These are phyloP conservation scores for Cepaea nemoralis DNA, from an alignment of 1,140 invertebrate species.

Conservation along the genomic window DNA sequence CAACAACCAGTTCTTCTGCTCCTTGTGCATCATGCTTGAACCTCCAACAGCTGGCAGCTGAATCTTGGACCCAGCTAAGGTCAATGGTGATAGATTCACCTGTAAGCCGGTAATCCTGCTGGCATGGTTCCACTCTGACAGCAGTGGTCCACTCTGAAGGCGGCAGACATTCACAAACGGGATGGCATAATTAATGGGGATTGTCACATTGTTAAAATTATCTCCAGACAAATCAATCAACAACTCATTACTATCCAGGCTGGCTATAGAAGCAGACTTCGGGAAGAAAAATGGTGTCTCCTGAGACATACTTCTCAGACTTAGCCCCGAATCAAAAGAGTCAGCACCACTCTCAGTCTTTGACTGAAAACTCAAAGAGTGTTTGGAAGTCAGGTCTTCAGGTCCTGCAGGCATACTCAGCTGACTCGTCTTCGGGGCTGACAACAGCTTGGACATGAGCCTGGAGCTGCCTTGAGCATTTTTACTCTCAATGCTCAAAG, in stretches of 20 bases:
- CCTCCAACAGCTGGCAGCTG: constrained; percentile 39
- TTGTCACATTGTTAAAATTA: constrained; percentile 40
- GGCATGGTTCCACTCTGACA: constrained; percentile 38
- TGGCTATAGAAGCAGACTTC: constrained; percentile 16
- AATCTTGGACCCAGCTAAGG: constrained; percentile 40
- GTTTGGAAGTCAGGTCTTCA: constrained; percentile 10
- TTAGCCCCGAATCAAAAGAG: constrained; percentile 32
- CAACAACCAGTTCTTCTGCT: constrained; percentile 33
- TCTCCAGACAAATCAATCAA: constrained; percentile 38
- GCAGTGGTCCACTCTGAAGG: constrained; percentile 30
- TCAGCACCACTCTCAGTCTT: constrained; percentile 15
- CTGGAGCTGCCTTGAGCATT: background rate
- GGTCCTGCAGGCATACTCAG: background rate
- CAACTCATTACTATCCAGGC: constrained; percentile 33
- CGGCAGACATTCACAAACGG: constrained; percentile 4
- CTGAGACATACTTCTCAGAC: constrained; percentile 35
- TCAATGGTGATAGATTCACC: constrained; percentile 30
- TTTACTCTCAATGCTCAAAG: constrained; percentile 37
- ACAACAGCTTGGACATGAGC: background rate
- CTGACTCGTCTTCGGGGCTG: background rate
- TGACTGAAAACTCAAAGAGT: background rate
- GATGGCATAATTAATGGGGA: constrained; percentile 34
- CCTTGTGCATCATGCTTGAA: constrained; percentile 1
- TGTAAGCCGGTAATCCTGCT: constrained; percentile 12
- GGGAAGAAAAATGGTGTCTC: constrained; percentile 30